Percentiles rank a stretch among this genome's conserved stretches.
phyloP scores from a whole-genome alignment of 1,140 invertebrate genomes.

The Penaeus indicus region DNA sequence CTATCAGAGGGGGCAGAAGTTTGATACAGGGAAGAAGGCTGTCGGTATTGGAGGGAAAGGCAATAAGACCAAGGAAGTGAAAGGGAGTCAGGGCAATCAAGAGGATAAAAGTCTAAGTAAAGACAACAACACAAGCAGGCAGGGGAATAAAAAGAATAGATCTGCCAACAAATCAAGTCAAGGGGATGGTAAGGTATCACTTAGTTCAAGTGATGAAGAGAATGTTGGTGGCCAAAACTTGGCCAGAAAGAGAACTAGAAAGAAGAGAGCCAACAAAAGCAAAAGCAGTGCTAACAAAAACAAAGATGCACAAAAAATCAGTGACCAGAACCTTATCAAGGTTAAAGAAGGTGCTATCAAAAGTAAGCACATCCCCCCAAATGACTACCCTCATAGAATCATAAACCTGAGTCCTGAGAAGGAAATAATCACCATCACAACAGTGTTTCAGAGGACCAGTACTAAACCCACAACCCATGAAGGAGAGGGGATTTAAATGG shows the following conservation, averaged over 20 bases:
- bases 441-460: neutral
- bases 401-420: slow-evolving; percentile 39
- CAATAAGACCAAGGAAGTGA: too few species aligned
- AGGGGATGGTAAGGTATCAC: neutral
- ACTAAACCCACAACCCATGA: too few species aligned
- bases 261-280: neutral
- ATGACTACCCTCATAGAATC: slow-evolving; percentile 28
- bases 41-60: too few species aligned
- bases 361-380: slow-evolving; percentile 36
- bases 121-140: neutral
- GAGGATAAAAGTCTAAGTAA: too few species aligned
- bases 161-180: neutral
- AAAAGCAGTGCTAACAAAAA: neutral
- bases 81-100: too few species aligned
- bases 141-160: neutral
- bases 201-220: slow-evolving; percentile 41
- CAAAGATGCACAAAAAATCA: slow-evolving; percentile 24
- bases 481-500: too few species aligned
- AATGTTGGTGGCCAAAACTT: neutral
- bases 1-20: slow-evolving; percentile 26
- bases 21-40: slow-evolving; percentile 30
- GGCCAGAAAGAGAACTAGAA: slow-evolving; percentile 32
- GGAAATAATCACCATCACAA: slow-evolving; percentile 40
- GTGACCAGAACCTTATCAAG: neutral
- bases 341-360: slow-evolving; percentile 42